Base-by-base conservation (phyloP, 1,140 invertebrate genomes). In the Camponotus floridanus region DNA sequence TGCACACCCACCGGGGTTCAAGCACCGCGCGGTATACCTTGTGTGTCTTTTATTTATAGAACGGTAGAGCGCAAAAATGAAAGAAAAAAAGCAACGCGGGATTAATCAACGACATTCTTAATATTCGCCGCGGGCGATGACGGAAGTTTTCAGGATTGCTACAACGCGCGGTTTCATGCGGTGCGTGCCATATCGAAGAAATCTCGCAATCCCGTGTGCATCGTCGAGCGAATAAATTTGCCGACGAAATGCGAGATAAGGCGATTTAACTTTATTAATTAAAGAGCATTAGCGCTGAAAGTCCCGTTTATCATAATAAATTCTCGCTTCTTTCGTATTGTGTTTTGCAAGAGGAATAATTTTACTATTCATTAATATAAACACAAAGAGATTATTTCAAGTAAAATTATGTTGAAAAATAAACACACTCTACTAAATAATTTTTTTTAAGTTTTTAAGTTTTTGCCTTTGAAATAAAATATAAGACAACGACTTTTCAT, bases 101-200 rank as follows among this genome's bases (percentile, higher is more conserved):
- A 85, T 78, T 85, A 85, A 85, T 85, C 81, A 85, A 85, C 81
- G 81, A 85, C 81, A 78, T 85, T 78, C 73, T 65, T 85, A 78
- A 85, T 85, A 85, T 45, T 5, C 81, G 73, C 74, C 74, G 81
- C 81, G 48, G 59, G 74, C 81, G 73, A 85, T 78, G 81, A 85
- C 73, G 81, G 81, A 85, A 85, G 73, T 85, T 85, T 85, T 85
- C 71, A 76, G 48, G 48, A 85, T 65, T 57, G 81, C 73, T 15
- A 71, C 61, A 81, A 81, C 36, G 68, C 21, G 18, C 68, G 26
- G 64, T 80, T 80, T 80, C 79, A 71, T 13, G 67, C 78, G 67
- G 21, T 31, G 79, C 8, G 78, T 11, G 55, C 68, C 67, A 21
- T 61, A 83, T 83, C 68, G 68, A 48, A n/a, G 68, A 48, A 61